Evolutionary conservation across 2,113 vertebrate species (phyloP).

Genomic region (Gavialis gangeticus): DNA sequence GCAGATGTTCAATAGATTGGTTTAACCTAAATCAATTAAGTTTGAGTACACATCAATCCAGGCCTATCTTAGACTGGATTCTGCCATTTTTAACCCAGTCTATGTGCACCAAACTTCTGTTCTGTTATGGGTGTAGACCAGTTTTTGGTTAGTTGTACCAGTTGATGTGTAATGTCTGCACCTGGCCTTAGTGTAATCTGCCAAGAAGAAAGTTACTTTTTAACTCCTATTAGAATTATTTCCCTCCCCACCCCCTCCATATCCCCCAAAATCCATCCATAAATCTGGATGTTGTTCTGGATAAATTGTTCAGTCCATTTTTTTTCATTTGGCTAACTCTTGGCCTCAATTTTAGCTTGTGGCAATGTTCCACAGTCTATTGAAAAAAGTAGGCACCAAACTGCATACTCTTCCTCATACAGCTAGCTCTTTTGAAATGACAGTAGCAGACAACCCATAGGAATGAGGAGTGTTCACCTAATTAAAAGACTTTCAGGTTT

Average conservation of each 20-base stretch:
- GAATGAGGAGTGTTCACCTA: neutral
- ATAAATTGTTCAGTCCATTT: neutral
- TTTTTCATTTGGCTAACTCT: neutral
- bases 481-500: neutral
- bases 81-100: no score
- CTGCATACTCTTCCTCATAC: neutral
- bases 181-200: neutral
- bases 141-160: no score
- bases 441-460: neutral
- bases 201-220: neutral
- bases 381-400: neutral
- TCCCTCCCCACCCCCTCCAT: no score
- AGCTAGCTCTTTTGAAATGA: neutral
- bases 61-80: no score
- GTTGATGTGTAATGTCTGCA: no score
- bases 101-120: no score
- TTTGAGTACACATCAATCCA: no score
- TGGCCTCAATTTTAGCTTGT: neutral
- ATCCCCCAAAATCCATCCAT: neutral
- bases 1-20: no score
- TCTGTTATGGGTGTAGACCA: no score
- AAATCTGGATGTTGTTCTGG: neutral
- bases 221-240: neutral
- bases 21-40: no score
- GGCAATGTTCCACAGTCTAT: neutral